Conservation (phyloP, 2,888 invertebrate species). For the Phengaris arion region DNA sequence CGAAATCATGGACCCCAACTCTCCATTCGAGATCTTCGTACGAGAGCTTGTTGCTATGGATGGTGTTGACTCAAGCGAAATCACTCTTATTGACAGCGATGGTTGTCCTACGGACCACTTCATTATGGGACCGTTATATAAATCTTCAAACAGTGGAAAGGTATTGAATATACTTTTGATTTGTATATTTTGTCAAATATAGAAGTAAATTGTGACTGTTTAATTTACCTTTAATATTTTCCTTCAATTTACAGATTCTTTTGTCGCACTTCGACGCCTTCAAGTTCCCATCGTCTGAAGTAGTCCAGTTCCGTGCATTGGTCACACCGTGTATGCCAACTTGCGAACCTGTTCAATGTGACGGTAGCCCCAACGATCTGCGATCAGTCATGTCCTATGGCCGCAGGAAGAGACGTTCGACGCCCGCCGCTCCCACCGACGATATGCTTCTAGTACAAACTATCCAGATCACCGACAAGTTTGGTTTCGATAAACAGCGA, state of each 20-base stretch:
- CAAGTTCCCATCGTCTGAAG: conserved; percentile 96
- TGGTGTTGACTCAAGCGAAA: conserved; percentile 94
- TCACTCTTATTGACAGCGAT: conserved; percentile 92
- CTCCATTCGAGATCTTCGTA: conserved; percentile 97
- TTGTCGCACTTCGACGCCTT: conserved; percentile 96
- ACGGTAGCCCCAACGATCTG: conserved; percentile 90
- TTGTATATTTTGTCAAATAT: not conserved
- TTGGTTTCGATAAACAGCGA: conserved; percentile 88
- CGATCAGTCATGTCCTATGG: conserved; percentile 91
- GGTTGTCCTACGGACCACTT: conserved; percentile 96
- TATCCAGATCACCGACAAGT: conserved; percentile 95
- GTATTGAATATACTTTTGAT: conserved; percentile 59
- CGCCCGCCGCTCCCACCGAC: conserved; percentile 80
- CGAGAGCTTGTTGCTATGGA: conserved; percentile 96
- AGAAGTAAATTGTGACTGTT: not conserved
- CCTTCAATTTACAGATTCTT: conserved; percentile 81
- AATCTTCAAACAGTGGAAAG: conserved; percentile 89
- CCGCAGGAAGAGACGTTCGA: conserved; percentile 87
- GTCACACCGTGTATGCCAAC: conserved; percentile 96
- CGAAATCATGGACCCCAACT: conserved; percentile 94
- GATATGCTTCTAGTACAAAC: conserved; percentile 93
- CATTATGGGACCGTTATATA: conserved; percentile 95
- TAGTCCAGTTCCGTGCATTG: conserved; percentile 96
- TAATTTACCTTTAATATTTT: not conserved
- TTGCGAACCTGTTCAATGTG: conserved; percentile 95